Evolutionary conservation across 1,140 invertebrate genomes (phyloP).

Genomic region (Eupeodes corollae): DNA sequence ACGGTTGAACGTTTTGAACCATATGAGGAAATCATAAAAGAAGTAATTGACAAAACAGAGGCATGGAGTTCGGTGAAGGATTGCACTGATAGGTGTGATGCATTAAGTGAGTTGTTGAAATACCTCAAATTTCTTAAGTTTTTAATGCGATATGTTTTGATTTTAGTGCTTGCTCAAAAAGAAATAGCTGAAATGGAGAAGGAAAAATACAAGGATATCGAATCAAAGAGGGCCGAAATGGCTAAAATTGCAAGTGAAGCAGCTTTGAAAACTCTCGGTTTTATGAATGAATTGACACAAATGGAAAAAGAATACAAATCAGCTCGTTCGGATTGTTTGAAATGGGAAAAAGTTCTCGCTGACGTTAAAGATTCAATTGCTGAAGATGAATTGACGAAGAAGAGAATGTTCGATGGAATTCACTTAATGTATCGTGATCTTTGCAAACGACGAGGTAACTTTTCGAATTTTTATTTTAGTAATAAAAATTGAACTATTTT

Average conservation of each 20-base stretch:
- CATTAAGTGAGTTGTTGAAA: conserved; percentile 18
- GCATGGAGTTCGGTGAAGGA: conserved; percentile 27
- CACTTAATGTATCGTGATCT: conserved; percentile 17
- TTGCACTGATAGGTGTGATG: conserved; percentile 32
- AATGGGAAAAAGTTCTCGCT: conserved; percentile 25
- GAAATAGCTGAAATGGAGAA: conserved; percentile 19
- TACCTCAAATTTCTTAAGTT: background rate
- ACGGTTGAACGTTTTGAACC: conserved; percentile 25
- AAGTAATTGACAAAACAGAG: conserved; percentile 24
- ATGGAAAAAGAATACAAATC: conserved; percentile 23
- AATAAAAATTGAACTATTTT: background rate
- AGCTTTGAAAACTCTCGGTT: conserved; percentile 20
- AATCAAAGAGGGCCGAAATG: conserved; percentile 27
- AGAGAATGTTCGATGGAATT: conserved; percentile 20
- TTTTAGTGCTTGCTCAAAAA: conserved; percentile 25
- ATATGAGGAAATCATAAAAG: conserved; percentile 23
- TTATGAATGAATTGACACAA: conserved; percentile 25
- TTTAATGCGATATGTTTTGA: background rate
- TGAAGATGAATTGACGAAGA: conserved; percentile 16
- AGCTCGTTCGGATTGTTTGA: conserved; percentile 15
- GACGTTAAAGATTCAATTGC: conserved; percentile 18
- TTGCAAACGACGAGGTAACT: conserved; percentile 12
- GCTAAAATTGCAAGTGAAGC: conserved; percentile 23
- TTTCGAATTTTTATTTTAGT: too few species aligned
- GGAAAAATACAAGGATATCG: conserved; percentile 13